These are phyloP conservation scores for Azemiops feae DNA, from an alignment of 2,113 vertebrate genomes.

Conservation along the genomic window DNA sequence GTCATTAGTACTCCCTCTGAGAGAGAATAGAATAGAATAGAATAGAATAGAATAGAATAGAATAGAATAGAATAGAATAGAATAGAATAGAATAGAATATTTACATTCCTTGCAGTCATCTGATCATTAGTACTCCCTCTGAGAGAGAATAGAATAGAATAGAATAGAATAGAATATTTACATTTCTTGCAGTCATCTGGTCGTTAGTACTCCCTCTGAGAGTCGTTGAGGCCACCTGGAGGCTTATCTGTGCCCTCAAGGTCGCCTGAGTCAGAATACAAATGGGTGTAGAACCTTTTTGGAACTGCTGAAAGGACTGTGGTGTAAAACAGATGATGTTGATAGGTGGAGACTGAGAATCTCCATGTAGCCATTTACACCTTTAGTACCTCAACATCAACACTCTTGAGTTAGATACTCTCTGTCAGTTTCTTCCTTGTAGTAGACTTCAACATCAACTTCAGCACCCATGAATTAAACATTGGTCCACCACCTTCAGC, in stretches of 20 bases:
- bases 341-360: not conserved
- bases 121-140: too few species aligned
- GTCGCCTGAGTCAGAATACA: not conserved
- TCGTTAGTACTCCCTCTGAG: too few species aligned
- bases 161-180: too few species aligned
- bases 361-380: not conserved
- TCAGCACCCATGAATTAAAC: not conserved
- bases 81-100: too few species aligned
- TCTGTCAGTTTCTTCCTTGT: not conserved
- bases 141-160: too few species aligned
- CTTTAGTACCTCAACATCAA: not conserved
- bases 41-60: too few species aligned
- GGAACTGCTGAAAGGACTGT: not conserved
- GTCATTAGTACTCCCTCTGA: not conserved
- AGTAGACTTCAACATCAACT: not conserved
- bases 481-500: not conserved
- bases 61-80: too few species aligned
- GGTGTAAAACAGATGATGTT: not conserved
- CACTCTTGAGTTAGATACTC: not conserved
- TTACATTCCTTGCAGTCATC: too few species aligned
- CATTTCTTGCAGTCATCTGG: too few species aligned
- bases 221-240: not conserved
- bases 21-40: too few species aligned
- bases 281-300: not conserved
- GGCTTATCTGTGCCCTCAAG: not conserved